Base-by-base conservation (phyloP, 2,797 vertebrate species). In the Sciurus vulgaris region DNA sequence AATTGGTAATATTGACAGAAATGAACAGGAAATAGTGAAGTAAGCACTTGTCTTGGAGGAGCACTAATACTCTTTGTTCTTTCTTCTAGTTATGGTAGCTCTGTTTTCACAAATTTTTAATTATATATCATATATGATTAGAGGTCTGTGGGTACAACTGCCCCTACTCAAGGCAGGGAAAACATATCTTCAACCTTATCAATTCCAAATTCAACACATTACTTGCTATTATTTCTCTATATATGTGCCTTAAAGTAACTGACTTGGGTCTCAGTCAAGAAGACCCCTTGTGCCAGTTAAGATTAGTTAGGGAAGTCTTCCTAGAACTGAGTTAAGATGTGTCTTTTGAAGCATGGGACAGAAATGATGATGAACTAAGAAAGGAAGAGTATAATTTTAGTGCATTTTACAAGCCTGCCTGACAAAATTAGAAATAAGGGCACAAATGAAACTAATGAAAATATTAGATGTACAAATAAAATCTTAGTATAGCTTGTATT, bases 361-460 rank as follows among this genome's bases (percentile, higher is more conserved):
- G 13, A 72, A 88, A 93, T 73, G 28, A 5, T 95, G 41, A 93
- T 30, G 41, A 20, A n/a, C n/a, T 79, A 82, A 85, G 70, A 28
- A 77, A 93, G 38, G 30, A n/a, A 78, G 0, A 82, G 4, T 87
- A 24, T 92, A 87, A 44, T 92, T 89, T 89, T 51, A 76, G 26
- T 3, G 78, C 30, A 35, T 44, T 91, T 77, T 47, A 47, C 92
- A 95, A 79, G 24, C 8, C 33, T 85, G 8, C 47, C 15, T 92
- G 54, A 24, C 17, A 87, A 90, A 70, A 47, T 4, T 97, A 70
- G 44, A 96, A 77, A 83, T 84, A 93, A 86, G 3, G 35, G n/a
- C 18, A 86, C 6, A 73, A 59, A 86, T 59, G 38, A 96, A 96
- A 83, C 33, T 76, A 95, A 85, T 85, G 33, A 95, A 96, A 95